Percentiles rank a stretch among this genome's conserved stretches.
phyloP scores from a whole-genome alignment of 2,797 vertebrate genomes.

The Lophius americanus region DNA sequence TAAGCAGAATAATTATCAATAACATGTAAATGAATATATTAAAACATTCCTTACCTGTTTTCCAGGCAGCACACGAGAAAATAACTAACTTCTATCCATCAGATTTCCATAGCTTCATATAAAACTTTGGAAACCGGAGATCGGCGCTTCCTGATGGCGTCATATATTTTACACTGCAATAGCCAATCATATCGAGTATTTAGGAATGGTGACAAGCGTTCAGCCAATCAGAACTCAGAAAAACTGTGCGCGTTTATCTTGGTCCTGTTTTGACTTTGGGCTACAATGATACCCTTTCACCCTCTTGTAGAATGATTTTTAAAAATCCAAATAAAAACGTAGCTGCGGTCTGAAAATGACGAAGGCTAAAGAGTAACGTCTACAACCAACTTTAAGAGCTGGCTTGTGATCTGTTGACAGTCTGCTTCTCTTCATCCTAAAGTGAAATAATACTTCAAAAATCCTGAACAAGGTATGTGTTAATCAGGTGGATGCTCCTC shows the following conservation, averaged over 20 bases:
- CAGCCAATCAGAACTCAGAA: slow-evolving; percentile 45
- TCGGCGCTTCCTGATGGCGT: slow-evolving; percentile 77
- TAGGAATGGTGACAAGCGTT: slow-evolving; percentile 30
- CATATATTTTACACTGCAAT: slow-evolving; percentile 6
- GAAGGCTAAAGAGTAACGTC: no score
- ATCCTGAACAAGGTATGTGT: not conserved
- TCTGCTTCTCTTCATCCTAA: slow-evolving; percentile 1
- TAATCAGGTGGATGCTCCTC: slow-evolving; percentile 6
- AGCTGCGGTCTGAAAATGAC: no score
- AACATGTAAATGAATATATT: not conserved
- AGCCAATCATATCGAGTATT: slow-evolving; percentile 55
- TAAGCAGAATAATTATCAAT: not conserved
- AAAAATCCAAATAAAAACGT: no score
- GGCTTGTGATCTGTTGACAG: not conserved
- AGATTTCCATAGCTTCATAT: slow-evolving; percentile 59
- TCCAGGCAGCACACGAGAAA: slow-evolving; percentile 21
- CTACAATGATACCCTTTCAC: not conserved
- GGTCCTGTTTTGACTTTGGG: not conserved
- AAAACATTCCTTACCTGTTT: slow-evolving; percentile 48
- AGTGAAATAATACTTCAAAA: slow-evolving; percentile 8
- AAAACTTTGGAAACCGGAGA: slow-evolving; percentile 68
- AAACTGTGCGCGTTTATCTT: not conserved
- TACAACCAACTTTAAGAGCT: not conserved
- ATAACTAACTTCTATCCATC: slow-evolving; percentile 60
- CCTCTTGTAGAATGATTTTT: no score